These are phyloP conservation scores for Chascanopsetta lugubris DNA, from an alignment of 2,113 vertebrate genomes.

Conservation along the genomic window DNA sequence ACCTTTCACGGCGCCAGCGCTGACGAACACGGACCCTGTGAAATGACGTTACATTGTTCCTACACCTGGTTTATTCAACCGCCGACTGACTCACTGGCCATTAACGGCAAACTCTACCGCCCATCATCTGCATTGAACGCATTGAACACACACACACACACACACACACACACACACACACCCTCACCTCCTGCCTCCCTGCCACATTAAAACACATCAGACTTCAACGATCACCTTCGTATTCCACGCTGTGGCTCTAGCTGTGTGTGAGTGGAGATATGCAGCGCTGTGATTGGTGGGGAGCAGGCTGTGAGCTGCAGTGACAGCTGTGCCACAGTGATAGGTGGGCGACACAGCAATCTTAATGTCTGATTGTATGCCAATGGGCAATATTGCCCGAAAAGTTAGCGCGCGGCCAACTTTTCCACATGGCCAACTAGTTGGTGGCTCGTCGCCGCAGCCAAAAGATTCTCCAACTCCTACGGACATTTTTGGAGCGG, in stretches of 20 bases:
- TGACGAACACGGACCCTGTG: background rate
- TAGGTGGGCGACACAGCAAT: conserved; percentile 74
- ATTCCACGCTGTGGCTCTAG: conserved; percentile 47
- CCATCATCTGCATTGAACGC: background rate
- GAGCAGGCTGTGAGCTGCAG: conserved; percentile 66
- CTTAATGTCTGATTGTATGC: conserved; percentile 71
- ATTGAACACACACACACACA: conserved; percentile 1
- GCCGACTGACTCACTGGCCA: conserved; percentile 21
- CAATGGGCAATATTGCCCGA: conserved; percentile 74
- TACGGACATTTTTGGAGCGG: conserved; percentile 31
- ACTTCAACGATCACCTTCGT: conserved; percentile 41
- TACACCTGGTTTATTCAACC: conserved; percentile 27
- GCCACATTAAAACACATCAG: conserved; percentile 22
- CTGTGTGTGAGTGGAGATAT: conserved; percentile 61
- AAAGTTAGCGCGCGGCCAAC: conserved; percentile 72
- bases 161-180: conserved; percentile 6
- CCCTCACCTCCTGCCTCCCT: conserved; percentile 17
- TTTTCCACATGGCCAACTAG: conserved; percentile 72
- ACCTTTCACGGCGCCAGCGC: background rate
- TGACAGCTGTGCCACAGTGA: conserved; percentile 74
- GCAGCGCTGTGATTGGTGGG: conserved; percentile 67
- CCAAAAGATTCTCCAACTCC: conserved; percentile 56
- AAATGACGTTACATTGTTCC: background rate
- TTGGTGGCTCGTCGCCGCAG: conserved; percentile 59
- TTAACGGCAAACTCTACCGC: conserved; percentile 11